These are phyloP conservation scores for Phorcus lineatus DNA, from an alignment of 2,888 invertebrate species.

Conservation along the genomic window DNA sequence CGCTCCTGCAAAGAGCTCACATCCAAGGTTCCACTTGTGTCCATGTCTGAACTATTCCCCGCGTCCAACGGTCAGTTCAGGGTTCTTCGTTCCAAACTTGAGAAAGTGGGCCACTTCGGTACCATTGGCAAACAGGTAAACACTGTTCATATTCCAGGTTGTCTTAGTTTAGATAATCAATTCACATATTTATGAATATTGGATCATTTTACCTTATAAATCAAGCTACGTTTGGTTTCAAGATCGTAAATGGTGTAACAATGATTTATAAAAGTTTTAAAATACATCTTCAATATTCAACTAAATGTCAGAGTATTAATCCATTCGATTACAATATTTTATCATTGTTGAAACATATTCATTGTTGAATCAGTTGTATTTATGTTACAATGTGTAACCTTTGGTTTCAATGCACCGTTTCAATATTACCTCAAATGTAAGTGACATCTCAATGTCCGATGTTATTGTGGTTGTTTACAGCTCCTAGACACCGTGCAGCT, in stretches of 20 bases:
- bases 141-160: not conserved
- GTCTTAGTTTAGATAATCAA: too few species aligned
- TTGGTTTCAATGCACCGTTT: not conserved
- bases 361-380: not conserved
- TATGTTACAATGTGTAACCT: not conserved
- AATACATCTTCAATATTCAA: too few species aligned
- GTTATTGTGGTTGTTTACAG: conserved; percentile 48
- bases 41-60: conserved; percentile 61
- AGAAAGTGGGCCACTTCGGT: conserved; percentile 60
- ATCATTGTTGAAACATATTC: too few species aligned
- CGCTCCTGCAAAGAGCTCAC: conserved; percentile 56
- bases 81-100: conserved; percentile 52
- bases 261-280: too few species aligned
- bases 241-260: too few species aligned
- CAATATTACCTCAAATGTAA: not conserved
- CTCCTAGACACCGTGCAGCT: conserved; percentile 59
- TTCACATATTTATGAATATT: too few species aligned
- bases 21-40: conserved; percentile 52
- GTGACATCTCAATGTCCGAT: not conserved
- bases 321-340: too few species aligned
- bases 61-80: conserved; percentile 55
- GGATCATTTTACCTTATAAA: too few species aligned
- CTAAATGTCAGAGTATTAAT: too few species aligned
- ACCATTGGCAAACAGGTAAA: conserved; percentile 62
- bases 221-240: too few species aligned